Evolutionary conservation across 2,888 invertebrate species (phyloP).

Genomic region (Epistrophe eligans): DNA sequence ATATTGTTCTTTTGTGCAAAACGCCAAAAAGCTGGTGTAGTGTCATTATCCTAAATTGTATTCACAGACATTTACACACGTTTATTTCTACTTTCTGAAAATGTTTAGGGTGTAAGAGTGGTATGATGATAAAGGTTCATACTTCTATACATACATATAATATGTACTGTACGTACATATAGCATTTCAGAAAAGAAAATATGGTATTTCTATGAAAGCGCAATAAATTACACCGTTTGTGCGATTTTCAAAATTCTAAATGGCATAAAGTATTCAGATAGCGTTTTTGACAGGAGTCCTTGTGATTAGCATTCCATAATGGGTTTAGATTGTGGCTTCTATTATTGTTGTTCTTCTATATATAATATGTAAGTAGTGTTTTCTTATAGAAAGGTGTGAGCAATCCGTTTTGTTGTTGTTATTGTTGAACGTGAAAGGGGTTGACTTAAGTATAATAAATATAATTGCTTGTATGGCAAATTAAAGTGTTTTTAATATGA

Average conservation of each 20-base stretch:
- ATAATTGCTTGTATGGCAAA: conserved; percentile 34
- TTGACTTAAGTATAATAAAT: conserved; percentile 32
- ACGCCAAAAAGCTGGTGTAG: conserved; percentile 65
- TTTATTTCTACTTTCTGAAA: conserved; percentile 34
- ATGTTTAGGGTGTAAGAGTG: conserved; percentile 31
- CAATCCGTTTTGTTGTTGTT: conserved; percentile 26
- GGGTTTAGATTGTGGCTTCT: conserved; percentile 65
- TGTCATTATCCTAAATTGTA: conserved; percentile 74
- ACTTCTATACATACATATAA: not conserved
- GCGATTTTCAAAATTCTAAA: conserved; percentile 73
- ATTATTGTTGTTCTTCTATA: conserved; percentile 51
- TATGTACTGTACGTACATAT: too few species aligned
- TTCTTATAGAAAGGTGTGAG: conserved; percentile 38
- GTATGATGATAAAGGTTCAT: conserved; percentile 10
- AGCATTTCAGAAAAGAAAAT: conserved; percentile 52
- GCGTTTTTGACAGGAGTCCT: conserved; percentile 73
- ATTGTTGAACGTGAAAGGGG: conserved; percentile 40
- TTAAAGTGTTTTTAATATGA: conserved; percentile 41
- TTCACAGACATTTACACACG: conserved; percentile 72
- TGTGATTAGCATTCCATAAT: conserved; percentile 75
- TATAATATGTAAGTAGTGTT: too few species aligned
- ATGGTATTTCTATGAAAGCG: conserved; percentile 69
- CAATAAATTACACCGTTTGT: conserved; percentile 76
- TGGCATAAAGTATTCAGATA: conserved; percentile 74
- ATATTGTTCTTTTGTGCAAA: conserved; percentile 56